phyloP scores from a whole-genome alignment of 2,888 invertebrate species.

The Danaus chrysippus region DNA sequence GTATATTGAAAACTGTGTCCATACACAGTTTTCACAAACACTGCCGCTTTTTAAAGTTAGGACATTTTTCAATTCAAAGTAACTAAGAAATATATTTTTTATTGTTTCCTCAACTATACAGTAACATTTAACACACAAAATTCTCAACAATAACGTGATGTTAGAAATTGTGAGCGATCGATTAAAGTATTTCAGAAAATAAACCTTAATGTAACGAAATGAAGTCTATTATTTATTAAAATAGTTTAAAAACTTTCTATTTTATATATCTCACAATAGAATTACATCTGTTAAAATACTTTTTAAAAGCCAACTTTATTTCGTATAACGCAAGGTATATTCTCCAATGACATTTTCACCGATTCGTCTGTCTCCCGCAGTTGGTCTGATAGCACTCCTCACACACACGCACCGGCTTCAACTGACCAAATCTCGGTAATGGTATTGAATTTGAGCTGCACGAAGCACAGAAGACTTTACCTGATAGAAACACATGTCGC shows the following conservation, averaged over 20 bases:
- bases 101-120: slow-evolving; percentile 7
- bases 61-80: not conserved
- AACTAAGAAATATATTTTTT: slow-evolving; percentile 1
- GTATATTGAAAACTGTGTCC: not conserved
- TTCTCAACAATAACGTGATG: slow-evolving; percentile 9
- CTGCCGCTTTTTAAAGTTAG: not conserved
- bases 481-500: slow-evolving; percentile 44
- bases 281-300: not conserved
- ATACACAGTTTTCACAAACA: too few relatives aligned
- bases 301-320: slow-evolving; percentile 1
- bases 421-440: slow-evolving; percentile 93
- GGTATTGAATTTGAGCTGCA: slow-evolving; percentile 96
- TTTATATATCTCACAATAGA: not conserved
- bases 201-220: not conserved
- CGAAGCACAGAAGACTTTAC: slow-evolving; percentile 94
- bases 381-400: slow-evolving; percentile 85
- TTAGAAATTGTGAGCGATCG: slow-evolving; percentile 2
- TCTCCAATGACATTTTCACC: slow-evolving; percentile 42
- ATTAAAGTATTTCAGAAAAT: not conserved
- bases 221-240: not conserved
- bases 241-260: too few relatives aligned
- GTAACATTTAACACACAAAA: slow-evolving; percentile 6
- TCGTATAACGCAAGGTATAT: not conserved
- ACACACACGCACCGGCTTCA: slow-evolving; percentile 96
- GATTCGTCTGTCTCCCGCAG: slow-evolving; percentile 42